Evolutionary conservation across 2,113 vertebrate species (phyloP), one percentile per base, ranked within the genome.

Genomic region (Gambusia holbrooki): DNA sequence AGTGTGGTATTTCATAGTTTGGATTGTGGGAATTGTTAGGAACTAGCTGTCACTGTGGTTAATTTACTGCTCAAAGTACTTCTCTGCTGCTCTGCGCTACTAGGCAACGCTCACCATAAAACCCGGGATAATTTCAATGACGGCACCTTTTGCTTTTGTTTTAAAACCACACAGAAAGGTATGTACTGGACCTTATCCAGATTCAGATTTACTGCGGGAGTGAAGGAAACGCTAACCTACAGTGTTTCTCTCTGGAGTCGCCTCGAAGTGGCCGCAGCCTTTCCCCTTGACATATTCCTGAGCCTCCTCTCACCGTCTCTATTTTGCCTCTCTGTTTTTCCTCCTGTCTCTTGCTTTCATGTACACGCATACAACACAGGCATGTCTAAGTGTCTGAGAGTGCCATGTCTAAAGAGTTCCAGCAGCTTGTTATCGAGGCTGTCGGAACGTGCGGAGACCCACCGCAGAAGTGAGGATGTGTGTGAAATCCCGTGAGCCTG

Each of bases 391-490:
- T 86, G 80, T 85, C 76, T 76, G 29, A 81, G 84, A 89, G 88
- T 82, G 82, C 74, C 80, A 85, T 88, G 82, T 85, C 87, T 86
- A 87, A 89, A 88, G 87, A 88, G 80, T 85, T 87, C 84, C 87
- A 82, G 87, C 88, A 87, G 87, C 84, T 87, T 88, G 83, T 91
- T 91, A 89, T 84, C 51, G 69, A 78, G 85, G 79, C 90, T 92
- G 89, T 92, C 90, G 76, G 77, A 85, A 86, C 79, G 76, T 81
- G 66, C 51, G 12, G 68, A 88, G 91, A 92, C 90, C 92, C 85
- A 91, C 90, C 88, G 15, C 92, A 65, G 90, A 92, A 89, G 90
- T 86, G 86, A 88, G 86, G 86, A 85, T 88, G 86, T 90, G 86
- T 92, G 85, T 88, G 86, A 90, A 92, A 90, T 92, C 91, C 88